Percentiles rank a stretch among this genome's conserved stretches.
These are phyloP conservation scores for Oreonectes daqikongensis DNA, from an alignment of 2,797 vertebrate genomes.

Conservation along the genomic window DNA sequence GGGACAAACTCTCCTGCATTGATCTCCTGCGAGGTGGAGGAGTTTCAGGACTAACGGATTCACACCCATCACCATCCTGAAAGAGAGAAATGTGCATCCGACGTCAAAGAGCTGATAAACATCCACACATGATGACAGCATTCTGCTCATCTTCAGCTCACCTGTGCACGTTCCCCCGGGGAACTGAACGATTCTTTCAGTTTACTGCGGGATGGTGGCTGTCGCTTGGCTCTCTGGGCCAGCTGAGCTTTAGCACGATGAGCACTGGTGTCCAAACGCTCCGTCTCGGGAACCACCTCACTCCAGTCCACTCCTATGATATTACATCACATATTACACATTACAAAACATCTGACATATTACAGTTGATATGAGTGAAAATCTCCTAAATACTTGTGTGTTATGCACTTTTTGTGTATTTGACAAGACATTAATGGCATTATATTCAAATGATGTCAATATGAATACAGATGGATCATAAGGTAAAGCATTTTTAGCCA, in stretches of 20 bases:
- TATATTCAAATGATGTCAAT: no score
- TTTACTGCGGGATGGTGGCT: constrained; percentile 86
- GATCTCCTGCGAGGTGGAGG: constrained; percentile 69
- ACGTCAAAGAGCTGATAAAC: background rate
- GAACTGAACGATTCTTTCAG: constrained; percentile 79
- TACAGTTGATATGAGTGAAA: no score
- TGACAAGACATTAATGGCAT: no score
- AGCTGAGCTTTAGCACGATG: constrained; percentile 87
- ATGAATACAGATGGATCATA: no score
- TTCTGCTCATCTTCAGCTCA: constrained; percentile 53
- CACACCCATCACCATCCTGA: constrained; percentile 75
- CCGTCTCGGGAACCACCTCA: constrained; percentile 84
- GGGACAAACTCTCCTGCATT: constrained; percentile 78
- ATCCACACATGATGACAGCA: background rate
- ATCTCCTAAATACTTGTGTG: no score
- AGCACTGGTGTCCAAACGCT: constrained; percentile 88
- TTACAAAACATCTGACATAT: no score
- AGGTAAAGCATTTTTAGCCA: no score
- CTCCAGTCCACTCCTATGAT: constrained; percentile 78
- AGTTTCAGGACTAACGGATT: constrained; percentile 67
- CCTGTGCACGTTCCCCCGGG: constrained; percentile 70
- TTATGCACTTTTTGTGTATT: no score
- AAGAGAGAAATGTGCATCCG: constrained; percentile 51
- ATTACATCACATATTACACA: background rate
- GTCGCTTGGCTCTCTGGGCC: constrained; percentile 87